Percentiles rank a stretch among this genome's conserved stretches.
phyloP scores from a whole-genome alignment of 2,888 invertebrate genomes.

The Muschampia plurimacula region DNA sequence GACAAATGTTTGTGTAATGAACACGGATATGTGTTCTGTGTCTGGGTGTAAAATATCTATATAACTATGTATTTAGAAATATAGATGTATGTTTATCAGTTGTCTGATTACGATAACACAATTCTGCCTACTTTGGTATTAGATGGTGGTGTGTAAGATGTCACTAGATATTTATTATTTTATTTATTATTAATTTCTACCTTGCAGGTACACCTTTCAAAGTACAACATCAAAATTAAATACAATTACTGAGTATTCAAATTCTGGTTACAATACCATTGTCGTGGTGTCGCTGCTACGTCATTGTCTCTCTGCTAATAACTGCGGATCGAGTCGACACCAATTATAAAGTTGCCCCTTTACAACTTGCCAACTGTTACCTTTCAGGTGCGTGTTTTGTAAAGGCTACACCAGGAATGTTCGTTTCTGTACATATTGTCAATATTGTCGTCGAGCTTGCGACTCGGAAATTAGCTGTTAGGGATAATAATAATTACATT shows the following conservation, averaged over 20 bases:
- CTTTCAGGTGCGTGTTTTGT: conserved; percentile 43
- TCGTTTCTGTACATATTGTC: neutral
- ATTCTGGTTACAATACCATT: conserved; percentile 20
- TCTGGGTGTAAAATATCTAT: too few species aligned
- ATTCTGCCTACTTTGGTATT: too few species aligned
- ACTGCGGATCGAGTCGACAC: conserved; percentile 52
- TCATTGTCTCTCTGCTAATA: conserved; percentile 50
- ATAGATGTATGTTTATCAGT: too few species aligned
- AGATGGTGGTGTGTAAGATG: too few species aligned
- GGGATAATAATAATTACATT: neutral
- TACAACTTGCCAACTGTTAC: conserved; percentile 41
- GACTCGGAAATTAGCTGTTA: neutral
- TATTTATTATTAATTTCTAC: too few species aligned
- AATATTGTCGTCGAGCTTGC: neutral
- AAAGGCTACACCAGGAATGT: neutral
- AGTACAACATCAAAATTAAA: neutral
- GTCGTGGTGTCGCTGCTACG: conserved; percentile 27
- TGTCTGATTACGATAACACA: too few species aligned
- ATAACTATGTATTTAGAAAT: too few species aligned
- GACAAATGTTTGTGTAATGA: too few species aligned
- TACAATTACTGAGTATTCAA: conserved; percentile 12
- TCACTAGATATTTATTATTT: too few species aligned
- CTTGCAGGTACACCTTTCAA: neutral
- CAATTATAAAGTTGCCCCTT: conserved; percentile 66
- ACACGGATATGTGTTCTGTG: too few species aligned